These are phyloP conservation scores for Aplodontia rufa DNA, from an alignment of 2,113 vertebrate genomes.

Conservation along the genomic window DNA sequence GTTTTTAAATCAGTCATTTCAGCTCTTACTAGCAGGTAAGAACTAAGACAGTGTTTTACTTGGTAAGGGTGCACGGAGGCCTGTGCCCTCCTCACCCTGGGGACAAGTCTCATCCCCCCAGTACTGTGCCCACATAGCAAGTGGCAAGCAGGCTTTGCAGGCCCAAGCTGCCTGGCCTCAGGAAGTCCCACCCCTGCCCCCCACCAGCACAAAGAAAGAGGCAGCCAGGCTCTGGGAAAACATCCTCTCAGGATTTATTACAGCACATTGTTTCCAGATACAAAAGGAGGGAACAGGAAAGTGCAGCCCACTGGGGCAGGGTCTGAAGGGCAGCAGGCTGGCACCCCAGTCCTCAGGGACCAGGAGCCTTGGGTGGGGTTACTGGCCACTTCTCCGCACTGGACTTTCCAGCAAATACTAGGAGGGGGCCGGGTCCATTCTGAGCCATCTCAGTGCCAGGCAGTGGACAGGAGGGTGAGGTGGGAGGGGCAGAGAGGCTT, in stretches of 20 bases:
- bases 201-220: conserved; percentile 41
- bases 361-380: background rate
- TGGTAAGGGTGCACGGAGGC: rapidly evolving
- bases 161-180: background rate
- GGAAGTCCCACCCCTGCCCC: background rate
- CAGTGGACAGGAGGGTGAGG: background rate
- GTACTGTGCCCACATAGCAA: rapidly evolving
- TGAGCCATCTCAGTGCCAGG: background rate
- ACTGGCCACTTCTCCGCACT: background rate
- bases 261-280: conserved; percentile 77
- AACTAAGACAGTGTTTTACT: background rate
- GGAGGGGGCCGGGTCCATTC: background rate
- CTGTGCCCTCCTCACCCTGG: too few species aligned
- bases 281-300: conserved; percentile 68
- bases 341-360: background rate
- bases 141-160: background rate
- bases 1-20: background rate
- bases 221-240: conserved; percentile 53
- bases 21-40: background rate
- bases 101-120: background rate
- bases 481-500: background rate
- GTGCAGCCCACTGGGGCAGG: background rate
- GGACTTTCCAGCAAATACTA: conserved; percentile 50
- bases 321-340: background rate
- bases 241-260: conserved; percentile 76